Evolutionary conservation across 2,797 vertebrate genomes (phyloP).

Genomic region (Brachyalestes nurse): DNA sequence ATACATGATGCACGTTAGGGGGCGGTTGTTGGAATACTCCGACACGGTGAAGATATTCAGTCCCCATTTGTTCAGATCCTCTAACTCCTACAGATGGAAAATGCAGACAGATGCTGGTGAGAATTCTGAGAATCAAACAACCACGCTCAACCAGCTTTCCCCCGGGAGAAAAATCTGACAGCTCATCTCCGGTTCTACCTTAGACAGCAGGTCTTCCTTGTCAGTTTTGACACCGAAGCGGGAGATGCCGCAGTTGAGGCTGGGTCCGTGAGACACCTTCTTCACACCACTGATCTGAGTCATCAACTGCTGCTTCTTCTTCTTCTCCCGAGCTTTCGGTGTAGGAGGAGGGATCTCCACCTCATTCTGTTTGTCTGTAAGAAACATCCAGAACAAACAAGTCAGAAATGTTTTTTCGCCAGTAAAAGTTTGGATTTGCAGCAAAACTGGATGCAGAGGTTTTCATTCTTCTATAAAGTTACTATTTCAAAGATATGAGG

Average conservation of each 20-base stretch:
- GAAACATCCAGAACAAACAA: conserved; percentile 50
- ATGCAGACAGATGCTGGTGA: conserved; percentile 13
- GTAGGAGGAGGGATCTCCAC: conserved; percentile 94
- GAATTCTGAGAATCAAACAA: neutral
- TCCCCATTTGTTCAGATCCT: conserved; percentile 98
- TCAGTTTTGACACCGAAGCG: conserved; percentile 96
- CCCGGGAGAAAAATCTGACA: neutral
- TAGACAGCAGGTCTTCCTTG: conserved; percentile 92
- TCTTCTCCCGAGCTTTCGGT: conserved; percentile 86
- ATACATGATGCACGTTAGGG: conserved; percentile 97
- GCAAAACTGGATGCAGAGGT: too few species aligned
- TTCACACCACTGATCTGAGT: conserved; percentile 95
- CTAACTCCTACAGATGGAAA: conserved; percentile 83
- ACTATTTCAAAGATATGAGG: too few species aligned
- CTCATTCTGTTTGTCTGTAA: conserved; percentile 95
- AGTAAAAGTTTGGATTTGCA: neutral
- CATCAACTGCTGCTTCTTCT: conserved; percentile 79
- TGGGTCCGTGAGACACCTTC: conserved; percentile 90
- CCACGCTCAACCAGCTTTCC: neutral
- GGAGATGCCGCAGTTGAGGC: conserved; percentile 81
- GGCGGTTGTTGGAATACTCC: conserved; percentile 91
- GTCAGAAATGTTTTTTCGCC: neutral
- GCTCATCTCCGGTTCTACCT: conserved; percentile 72
- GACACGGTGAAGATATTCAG: conserved; percentile 95
- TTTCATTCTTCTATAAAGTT: neutral